Evolutionary conservation across 1,140 invertebrate species (phyloP), one percentile per base, ranked within the genome.

Genomic region (Wasmannia auropunctata): DNA sequence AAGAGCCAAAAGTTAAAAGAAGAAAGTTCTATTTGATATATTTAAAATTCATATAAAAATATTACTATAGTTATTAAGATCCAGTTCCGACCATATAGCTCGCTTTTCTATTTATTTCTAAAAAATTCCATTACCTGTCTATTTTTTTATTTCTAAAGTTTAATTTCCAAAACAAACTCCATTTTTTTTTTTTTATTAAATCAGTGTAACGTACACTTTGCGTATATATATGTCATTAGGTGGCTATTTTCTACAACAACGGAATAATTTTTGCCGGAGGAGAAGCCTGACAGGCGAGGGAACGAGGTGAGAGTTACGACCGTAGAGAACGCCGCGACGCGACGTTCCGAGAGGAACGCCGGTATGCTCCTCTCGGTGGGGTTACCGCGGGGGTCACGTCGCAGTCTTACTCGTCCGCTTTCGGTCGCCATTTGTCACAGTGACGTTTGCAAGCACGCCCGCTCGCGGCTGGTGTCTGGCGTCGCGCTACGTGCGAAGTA

Each of bases 381-480:
- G 87, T 89, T 83, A 86, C 84, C 88, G 25, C 40, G 25, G 6
- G 62, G 88, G 87, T 89, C 87, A 89, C 87, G 88, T 89, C 88
- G 76, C 83, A 86, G 87, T 51, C 76, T 77, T 65, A 86, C 70
- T 60, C 77, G 88, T 89, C 85, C 87, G 87, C 85, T 89, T 89
- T 89, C 46, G 87, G 87, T 70, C 89, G 67, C 88, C 88, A 91
- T 93, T 93, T 90, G 91, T 93, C 92, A 93, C 86, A 75, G 67
- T 88, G 88, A 91, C 91, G 91, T 92, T 93, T 91, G 91, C 91
- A 91, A 93, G 89, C 90, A 85, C 88, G 63, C 40, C 43, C 80
- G 86, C 76, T 90, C 86, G 67, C 74, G 89, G 72, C 88, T 86
- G 77, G 70, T 86, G 72, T 84, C 84, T 34, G 81, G 81, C 72